Conservation (phyloP, 1,140 invertebrate genomes). For the Drosophila azteca region DNA sequence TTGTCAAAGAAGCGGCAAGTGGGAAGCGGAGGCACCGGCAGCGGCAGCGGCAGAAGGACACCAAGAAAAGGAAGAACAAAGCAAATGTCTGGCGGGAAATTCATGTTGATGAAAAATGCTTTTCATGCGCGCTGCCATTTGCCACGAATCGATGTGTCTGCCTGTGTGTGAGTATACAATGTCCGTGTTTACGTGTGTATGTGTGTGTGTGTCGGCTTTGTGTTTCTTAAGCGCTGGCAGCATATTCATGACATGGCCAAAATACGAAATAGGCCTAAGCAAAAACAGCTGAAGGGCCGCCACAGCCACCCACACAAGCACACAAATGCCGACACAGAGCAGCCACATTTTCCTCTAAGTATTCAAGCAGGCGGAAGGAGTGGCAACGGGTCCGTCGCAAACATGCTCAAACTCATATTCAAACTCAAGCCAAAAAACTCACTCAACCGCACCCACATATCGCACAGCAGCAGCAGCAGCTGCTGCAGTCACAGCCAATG, state of each 20-base stretch:
- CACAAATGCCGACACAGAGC: conserved; percentile 4
- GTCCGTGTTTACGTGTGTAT: conserved; percentile 25
- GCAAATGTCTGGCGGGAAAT: conserved; percentile 74
- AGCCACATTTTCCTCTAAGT: too few relatives aligned
- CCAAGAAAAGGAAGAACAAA: conserved; percentile 55
- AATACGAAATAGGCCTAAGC: conserved; percentile 67
- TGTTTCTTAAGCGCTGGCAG: conserved; percentile 44
- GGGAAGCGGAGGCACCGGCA: not conserved
- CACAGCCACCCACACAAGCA: conserved; percentile 8
- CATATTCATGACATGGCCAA: conserved; percentile 75
- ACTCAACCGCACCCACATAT: conserved; percentile 74
- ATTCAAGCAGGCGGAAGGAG: conserved; percentile 3
- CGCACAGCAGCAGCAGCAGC: conserved; percentile 4
- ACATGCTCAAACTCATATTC: conserved; percentile 14
- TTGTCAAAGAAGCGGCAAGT: conserved; percentile 45
- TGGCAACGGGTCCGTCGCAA: conserved; percentile 7
- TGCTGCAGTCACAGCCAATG: conserved; percentile 51
- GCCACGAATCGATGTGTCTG: conserved; percentile 60
- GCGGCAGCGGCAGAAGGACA: conserved; percentile 6
- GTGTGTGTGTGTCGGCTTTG: conserved; percentile 22
- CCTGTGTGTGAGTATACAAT: conserved; percentile 5
- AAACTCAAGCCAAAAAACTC: conserved; percentile 32
- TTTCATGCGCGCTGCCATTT: conserved; percentile 76
- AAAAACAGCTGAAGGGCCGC: conserved; percentile 46
- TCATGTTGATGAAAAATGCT: conserved; percentile 80